A percentile compares a stretch with the other conserved stretches of the same genome.
Conservation (phyloP, 2,113 vertebrate species). For the Planiliza haematocheilus region DNA sequence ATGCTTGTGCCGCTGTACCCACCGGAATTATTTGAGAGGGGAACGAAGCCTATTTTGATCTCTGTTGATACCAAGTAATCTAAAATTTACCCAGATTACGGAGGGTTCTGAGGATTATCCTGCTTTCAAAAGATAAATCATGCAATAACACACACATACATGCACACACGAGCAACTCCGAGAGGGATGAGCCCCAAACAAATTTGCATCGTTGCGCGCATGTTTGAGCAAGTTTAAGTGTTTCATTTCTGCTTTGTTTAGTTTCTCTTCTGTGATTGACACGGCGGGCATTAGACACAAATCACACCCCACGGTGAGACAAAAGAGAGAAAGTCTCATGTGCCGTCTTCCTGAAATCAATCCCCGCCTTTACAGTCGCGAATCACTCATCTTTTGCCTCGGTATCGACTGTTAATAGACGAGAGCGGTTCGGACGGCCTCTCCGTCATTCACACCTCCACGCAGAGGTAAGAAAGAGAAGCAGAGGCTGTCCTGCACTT, state of each 20-base stretch:
- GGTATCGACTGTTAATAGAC: slow-evolving; percentile 62
- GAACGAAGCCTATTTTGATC: slow-evolving; percentile 62
- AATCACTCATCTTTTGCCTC: slow-evolving; percentile 68
- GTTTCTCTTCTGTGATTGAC: slow-evolving; percentile 33
- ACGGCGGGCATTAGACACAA: slow-evolving; percentile 39
- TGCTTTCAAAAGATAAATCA: slow-evolving; percentile 61
- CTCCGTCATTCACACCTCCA: slow-evolving; percentile 34
- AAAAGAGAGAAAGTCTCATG: slow-evolving; percentile 56
- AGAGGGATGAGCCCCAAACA: slow-evolving; percentile 1
- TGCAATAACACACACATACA: slow-evolving; percentile 60
- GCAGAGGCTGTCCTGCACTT: slow-evolving; percentile 9
- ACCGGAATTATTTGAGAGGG: slow-evolving; percentile 12
- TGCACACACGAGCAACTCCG: slow-evolving; percentile 35
- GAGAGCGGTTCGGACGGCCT: slow-evolving; percentile 29
- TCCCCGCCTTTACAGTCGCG: slow-evolving; percentile 47
- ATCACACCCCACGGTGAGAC: slow-evolving; percentile 22
- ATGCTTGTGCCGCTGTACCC: no score
- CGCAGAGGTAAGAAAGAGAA: slow-evolving; percentile 32
- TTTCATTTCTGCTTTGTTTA: neutral
- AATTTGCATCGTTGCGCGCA: slow-evolving; percentile 8
- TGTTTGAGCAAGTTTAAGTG: neutral
- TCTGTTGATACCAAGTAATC: slow-evolving; percentile 66
- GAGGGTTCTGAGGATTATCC: slow-evolving; percentile 69
- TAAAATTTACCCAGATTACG: slow-evolving; percentile 74
- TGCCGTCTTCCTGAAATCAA: slow-evolving; percentile 45